Base-by-base conservation (phyloP, 2,113 vertebrate species). In the Zonotrichia leucophrys region DNA sequence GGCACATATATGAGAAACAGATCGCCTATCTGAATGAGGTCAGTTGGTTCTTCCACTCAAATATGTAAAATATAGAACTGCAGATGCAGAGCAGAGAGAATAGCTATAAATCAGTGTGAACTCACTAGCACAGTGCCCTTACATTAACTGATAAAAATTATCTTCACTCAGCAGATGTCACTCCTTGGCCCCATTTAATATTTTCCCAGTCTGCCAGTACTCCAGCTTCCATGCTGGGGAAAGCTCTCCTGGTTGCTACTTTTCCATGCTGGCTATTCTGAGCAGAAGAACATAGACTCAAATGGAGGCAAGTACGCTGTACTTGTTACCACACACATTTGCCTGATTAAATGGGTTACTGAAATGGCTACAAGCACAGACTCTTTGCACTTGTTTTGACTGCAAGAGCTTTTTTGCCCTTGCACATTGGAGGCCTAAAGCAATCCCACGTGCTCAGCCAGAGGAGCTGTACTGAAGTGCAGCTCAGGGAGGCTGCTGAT, bases 121-220 rank as follows among this genome's bases (percentile, higher is more conserved):
- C 49, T 89, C 81, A 87, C 35, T 84, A 90, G 24, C 85, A 79
- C 33, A 72, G 17, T 41, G 30, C 60, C 37, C 33, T 87, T 68
- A 67, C 53, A 91, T 91, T 46, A 92, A 77, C 49, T 35, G 56
- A 47, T 53, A 75, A 72, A 90, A 83, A 79, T 87, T 72, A 74
- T 42, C 69, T 75, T 75, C 80, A 67, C 41, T 78, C 53, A 79
- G 62, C 58, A 91, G 64, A 83, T 83, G 30, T 55, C 80, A 44
- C 16, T 85, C 27, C 52, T 74, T 69, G 47, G 55, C 20, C 15
- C 5, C 11, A 56, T 56, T 87, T 82, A 49, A 16, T 82, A 31
- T 72, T 85, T 74, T 84, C 7, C 53, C 62, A 46, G 15, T n/a
- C 64, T 96, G 23, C 30, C 78, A 60, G 6, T 69, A 52, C 27